Base-by-base conservation (phyloP, 2,113 vertebrate genomes). In the Talpa occidentalis region DNA sequence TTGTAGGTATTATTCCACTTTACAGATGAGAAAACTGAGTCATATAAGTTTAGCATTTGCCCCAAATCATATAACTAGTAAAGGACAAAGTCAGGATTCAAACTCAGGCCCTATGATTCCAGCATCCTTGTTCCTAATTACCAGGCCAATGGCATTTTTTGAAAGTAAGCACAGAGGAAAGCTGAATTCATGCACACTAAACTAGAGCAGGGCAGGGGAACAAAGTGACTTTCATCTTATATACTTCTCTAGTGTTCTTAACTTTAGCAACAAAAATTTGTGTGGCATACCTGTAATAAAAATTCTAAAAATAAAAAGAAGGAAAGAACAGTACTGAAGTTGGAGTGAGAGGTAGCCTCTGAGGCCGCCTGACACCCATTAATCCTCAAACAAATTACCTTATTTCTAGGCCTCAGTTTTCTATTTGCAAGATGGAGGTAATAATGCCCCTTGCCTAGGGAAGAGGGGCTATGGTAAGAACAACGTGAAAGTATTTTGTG, bases 221-320 rank as follows among this genome's bases (percentile, higher is more conserved):
- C 47, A 19, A 86, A 76, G 16, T 44, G 37, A 21, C 22, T 60
- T 93, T 73, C 42, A 19, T 15, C 30, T 42, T 16, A 69, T 32
- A 12, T 52, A 90, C 24, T 67, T 72, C 82, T 32, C 59, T 3
- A 67, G 56, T 79, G 86, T 44, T 93, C 44, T 78, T 87, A 77
- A 88, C 7, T n/a, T 85, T 15, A 77, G 44, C 47, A 56, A 73
- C 32, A 60, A 90, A 88, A 85, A 85, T 42, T 62, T 90, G 62
- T 62, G 24, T 14, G 12, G 78, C 44, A 70, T 14, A 64, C 37
- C 42, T 79, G n/a, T 44, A 88, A 59, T 70, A 60, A 88, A 72
- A 81, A n/a, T 16, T 21, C 64, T 2, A 40, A 10, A 62, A 67
- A 94, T 44, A 66, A 28, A 92, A 21, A 37, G 52, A 78, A 22